Conservation (phyloP, 64 coral and sea anemone species). For the Anthopleura sola region DNA sequence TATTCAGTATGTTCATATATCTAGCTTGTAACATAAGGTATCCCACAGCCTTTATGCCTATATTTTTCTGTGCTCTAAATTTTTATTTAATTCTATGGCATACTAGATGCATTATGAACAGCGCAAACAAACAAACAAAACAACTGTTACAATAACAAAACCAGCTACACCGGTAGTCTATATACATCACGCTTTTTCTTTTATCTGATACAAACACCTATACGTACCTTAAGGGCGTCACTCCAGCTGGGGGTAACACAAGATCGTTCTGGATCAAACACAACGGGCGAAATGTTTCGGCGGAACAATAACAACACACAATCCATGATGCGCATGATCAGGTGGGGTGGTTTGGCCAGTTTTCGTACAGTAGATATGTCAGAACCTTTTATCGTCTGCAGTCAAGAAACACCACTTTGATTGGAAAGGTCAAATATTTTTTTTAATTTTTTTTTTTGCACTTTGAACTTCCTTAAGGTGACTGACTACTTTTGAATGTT, state of each 20-base stretch:
- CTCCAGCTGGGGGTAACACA: slow-evolving; percentile 84
- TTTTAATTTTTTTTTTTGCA: no score
- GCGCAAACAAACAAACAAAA: no score
- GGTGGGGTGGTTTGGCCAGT: slow-evolving; percentile 94
- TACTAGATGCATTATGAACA: no score
- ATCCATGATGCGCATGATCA: slow-evolving; percentile 99
- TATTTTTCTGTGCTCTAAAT: no score
- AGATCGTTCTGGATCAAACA: slow-evolving; percentile 67
- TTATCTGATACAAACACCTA: neutral
- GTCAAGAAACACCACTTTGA: neutral
- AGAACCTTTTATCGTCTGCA: slow-evolving; percentile 88
- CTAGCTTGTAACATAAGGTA: neutral
- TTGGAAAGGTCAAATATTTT: neutral
- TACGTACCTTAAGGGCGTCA: slow-evolving; percentile 85
- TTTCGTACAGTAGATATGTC: slow-evolving; percentile 95
- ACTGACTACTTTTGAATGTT: no score
- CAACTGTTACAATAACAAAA: no score
- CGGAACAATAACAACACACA: slow-evolving; percentile 93
- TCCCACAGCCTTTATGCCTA: no score
- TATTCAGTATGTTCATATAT: no score
- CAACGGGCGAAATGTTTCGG: slow-evolving; percentile 54
- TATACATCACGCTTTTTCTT: neutral
- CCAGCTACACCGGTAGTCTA: no score
- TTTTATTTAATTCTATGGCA: no score
- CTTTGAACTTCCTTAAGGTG: no score